Conservation (phyloP, 1,140 invertebrate genomes). For the Drosophila tristis region DNA sequence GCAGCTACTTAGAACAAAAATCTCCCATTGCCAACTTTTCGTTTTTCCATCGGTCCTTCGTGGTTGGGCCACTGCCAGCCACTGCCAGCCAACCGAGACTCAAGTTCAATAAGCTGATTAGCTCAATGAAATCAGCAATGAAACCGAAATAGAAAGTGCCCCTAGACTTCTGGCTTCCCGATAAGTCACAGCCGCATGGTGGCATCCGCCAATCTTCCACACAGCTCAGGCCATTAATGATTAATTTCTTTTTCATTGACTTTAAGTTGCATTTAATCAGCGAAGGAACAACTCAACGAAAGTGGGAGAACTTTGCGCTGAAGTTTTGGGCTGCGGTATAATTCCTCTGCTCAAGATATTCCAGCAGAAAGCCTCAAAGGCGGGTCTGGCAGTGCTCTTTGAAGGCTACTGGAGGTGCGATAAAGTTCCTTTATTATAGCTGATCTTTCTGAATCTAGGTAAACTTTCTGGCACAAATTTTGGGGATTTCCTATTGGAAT, state of each 20-base stretch:
- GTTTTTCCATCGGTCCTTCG: conserved; percentile 12
- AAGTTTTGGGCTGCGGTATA: too few relatives aligned
- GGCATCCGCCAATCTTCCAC: conserved; percentile 16
- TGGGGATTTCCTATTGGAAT: too few relatives aligned
- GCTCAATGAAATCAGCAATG: conserved; percentile 73
- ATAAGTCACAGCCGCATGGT: background rate
- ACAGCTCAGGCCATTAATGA: conserved; percentile 55
- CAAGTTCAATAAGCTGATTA: conserved; percentile 79
- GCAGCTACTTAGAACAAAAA: conserved; percentile 56
- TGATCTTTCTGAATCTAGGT: too few relatives aligned
- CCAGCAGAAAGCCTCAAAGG: too few relatives aligned
- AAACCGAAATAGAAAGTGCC: conserved; percentile 53
- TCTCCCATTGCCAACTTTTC: conserved; percentile 57
- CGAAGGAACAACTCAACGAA: background rate
- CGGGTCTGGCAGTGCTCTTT: too few relatives aligned
- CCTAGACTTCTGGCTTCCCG: conserved; percentile 28
- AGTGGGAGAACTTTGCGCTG: background rate
- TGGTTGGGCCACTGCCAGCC: conserved; percentile 3
- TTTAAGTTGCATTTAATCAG: conserved; percentile 75
- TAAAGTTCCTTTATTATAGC: too few relatives aligned
- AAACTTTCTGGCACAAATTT: too few relatives aligned
- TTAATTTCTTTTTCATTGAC: conserved; percentile 75
- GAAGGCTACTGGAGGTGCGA: too few relatives aligned
- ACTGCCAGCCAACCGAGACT: conserved; percentile 35
- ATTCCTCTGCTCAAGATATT: too few relatives aligned